Evolutionary conservation across 2,113 vertebrate genomes (phyloP), one percentile per base, ranked within the genome.

Genomic region (Oncorhynchus keta): DNA sequence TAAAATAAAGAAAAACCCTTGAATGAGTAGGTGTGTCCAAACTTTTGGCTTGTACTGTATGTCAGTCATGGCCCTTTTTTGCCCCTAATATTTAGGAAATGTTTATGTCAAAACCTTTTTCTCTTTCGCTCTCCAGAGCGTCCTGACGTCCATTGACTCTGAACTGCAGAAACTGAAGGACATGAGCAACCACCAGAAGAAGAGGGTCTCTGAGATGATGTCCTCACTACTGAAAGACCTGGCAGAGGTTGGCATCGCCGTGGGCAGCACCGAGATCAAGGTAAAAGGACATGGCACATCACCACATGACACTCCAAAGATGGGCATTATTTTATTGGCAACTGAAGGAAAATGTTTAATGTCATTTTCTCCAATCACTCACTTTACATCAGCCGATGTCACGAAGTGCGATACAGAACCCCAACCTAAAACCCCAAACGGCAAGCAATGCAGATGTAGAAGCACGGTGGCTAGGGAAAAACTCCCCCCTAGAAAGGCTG

Each of bases 171-270:
- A 98, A 88, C 94, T 99, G 68, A 98, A 99, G 89, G 97, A 99
- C 90, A 98, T 97, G 97, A 97, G 96, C 81, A 99, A 97, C 89
- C 97, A 99, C 87, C 97, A 99, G 88, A 98, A 96, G 89, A 99
- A 99, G 89, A 92, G 97, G 83, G 96, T 97, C 6, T 96, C 97
- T 0, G 97, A 99, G 89, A 98, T 99, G 97, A 98, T 99, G 97
- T 96, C 96, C 0, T 99, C 97, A 24, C 93, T 99, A 85, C 92
- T 99, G 20, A 99, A 99, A 90, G 97, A 99, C 84, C 92, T 99
- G 55, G 95, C 96, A 12, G 97, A 99, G 88, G 98, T 99, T 72
- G 97, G 97, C 81, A 97, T 98, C 20, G 97, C 97, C 0, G 97
- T 99, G 26, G 97, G 97, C 87, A 98, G 97, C 90, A 99, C 98